These are phyloP conservation scores for Hyposmocoma kahamanoa DNA, from an alignment of 1,140 invertebrate species.

Conservation along the genomic window DNA sequence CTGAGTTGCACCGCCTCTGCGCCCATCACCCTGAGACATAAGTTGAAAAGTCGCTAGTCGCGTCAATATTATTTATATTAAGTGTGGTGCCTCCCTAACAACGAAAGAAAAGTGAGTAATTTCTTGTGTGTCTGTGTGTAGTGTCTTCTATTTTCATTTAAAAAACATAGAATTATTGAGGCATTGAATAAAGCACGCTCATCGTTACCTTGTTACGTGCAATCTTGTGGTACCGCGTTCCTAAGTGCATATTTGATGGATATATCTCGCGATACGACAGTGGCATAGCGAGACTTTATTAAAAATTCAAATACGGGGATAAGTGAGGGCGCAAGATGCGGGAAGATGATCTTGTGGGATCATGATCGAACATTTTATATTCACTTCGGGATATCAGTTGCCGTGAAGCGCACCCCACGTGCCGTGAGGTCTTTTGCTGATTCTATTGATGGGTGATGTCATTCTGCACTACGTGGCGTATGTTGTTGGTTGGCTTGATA, in stretches of 20 bases:
- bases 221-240: not conserved
- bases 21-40: too few species aligned
- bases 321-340: slow-evolving; percentile 21
- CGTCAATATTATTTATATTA: too few species aligned
- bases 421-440: too few species aligned
- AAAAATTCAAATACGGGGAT: slow-evolving; percentile 43
- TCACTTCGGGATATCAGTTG: slow-evolving; percentile 31
- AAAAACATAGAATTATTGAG: not conserved
- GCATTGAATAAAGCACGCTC: not conserved
- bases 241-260: slow-evolving; percentile 13
- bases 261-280: slow-evolving; percentile 3
- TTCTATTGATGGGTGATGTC: too few species aligned
- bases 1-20: too few species aligned
- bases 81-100: too few species aligned
- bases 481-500: too few species aligned
- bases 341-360: slow-evolving; percentile 31
- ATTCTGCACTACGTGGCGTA: too few species aligned
- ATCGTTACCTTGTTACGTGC: slow-evolving; percentile 16
- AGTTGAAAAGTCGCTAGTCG: too few species aligned
- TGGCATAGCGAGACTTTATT: slow-evolving; percentile 22
- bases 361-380: slow-evolving; percentile 36
- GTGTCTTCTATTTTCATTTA: slow-evolving; percentile 3
- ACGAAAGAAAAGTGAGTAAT: not conserved
- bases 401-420: slow-evolving; percentile 8
- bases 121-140: not conserved